Evolutionary conservation across 2,113 vertebrate genomes (phyloP), one percentile per base, ranked within the genome.

Genomic region (Neoarius graeffei): DNA sequence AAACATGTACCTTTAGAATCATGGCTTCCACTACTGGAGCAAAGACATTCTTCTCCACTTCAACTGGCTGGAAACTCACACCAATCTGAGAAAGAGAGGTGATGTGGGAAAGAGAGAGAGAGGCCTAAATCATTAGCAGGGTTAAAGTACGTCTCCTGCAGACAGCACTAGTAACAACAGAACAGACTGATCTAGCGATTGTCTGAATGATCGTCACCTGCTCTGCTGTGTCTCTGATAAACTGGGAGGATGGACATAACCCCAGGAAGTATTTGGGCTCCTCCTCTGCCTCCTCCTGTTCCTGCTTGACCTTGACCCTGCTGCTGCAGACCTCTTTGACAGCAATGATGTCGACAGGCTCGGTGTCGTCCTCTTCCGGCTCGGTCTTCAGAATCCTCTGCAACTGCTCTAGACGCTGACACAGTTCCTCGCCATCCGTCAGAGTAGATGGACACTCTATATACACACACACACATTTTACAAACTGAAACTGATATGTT

Each of bases 11-110:
- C 97, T 99, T 99, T 76, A 99, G 91, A 92, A 99, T 96, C 98
- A 99, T 98, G 92, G 97, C 96, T 94, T 99, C 98, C 1, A 98
- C 93, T n/a, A 96, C 96, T 0, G 98, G 97, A 0, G 96, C 97
- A 27, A 97, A 98, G 83, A 99, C 94, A 5, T 97, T 98, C 93
- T 95, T 97, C 82, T 99, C 96, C 87, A 99, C 95, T 60, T 97
- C 97, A 84, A 97, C 94, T 0, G 97, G 98, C 91, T 98, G 97
- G 92, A 98, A 96, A 84, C 94, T 94, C 87, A 98, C 94, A 1
- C 98, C 98, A n/a, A 99, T 97, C 98, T 99, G 93, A 81, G 59
- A 85, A 27, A 77, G 19, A 62, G 25, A 83, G 10, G 13, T 5
- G 0, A 48, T 6, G 35, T 35, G 52, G 2, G 52, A 54, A 1